phyloP scores from a whole-genome alignment of 2,113 vertebrate genomes.

The Thamnophis sirtalis region DNA sequence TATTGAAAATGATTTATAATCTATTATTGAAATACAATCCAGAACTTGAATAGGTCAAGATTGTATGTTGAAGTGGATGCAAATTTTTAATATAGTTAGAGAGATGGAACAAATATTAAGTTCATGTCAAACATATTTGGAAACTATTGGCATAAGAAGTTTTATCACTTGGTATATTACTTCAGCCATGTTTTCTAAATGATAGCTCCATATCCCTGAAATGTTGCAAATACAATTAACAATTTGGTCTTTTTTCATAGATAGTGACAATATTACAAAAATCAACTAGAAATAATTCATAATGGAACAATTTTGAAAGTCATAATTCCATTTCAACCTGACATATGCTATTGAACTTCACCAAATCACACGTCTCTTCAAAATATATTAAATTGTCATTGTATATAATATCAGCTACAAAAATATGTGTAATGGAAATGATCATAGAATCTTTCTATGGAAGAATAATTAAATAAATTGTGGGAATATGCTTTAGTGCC shows the following conservation, averaged over 20 bases:
- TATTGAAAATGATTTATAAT: neutral
- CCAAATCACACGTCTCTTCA: neutral
- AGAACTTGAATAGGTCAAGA: neutral
- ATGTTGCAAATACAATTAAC: neutral
- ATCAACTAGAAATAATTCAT: neutral
- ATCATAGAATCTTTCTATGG: no score
- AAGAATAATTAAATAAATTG: no score
- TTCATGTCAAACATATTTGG: neutral
- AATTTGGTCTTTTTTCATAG: neutral
- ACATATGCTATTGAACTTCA: neutral
- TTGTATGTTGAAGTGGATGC: neutral
- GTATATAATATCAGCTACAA: neutral
- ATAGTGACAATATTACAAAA: neutral
- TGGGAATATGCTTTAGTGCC: no score
- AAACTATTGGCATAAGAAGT: neutral
- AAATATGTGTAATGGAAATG: no score
- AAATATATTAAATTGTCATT: neutral
- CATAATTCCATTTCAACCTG: neutral
- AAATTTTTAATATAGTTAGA: neutral
- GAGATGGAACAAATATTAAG: neutral
- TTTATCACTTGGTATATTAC: neutral
- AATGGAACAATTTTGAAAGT: neutral
- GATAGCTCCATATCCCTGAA: neutral
- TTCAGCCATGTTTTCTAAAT: neutral
- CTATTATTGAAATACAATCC: neutral